phyloP scores from a whole-genome alignment of 1,140 invertebrate genomes.

The Sipha flava region DNA sequence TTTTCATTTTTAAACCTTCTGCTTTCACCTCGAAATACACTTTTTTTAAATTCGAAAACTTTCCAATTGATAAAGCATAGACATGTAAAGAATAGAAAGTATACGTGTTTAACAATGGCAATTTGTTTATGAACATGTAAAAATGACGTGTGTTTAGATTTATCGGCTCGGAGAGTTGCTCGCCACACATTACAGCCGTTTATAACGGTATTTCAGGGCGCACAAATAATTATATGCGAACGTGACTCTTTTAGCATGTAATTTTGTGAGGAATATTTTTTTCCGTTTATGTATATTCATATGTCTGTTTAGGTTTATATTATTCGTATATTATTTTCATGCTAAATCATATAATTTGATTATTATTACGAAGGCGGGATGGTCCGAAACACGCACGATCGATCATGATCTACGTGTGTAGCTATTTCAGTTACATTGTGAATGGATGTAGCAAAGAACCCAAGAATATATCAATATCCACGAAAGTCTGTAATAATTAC shows the following conservation, averaged over 20 bases:
- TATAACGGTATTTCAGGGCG: neutral
- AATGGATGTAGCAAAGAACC: neutral
- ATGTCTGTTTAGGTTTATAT: neutral
- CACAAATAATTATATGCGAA: slow-evolving; percentile 14
- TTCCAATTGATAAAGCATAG: neutral
- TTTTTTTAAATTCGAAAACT: slow-evolving; percentile 3
- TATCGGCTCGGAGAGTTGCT: neutral
- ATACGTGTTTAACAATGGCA: neutral
- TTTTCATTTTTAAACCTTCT: neutral
- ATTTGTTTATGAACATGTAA: slow-evolving; percentile 3
- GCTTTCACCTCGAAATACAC: slow-evolving; percentile 18
- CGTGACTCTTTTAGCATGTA: slow-evolving; percentile 14
- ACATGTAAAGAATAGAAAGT: slow-evolving; percentile 4
- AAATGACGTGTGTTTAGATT: slow-evolving; percentile 4
- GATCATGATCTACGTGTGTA: neutral
- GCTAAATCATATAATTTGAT: neutral
- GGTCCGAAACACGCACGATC: neutral
- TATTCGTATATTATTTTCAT: neutral
- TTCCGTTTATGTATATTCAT: neutral
- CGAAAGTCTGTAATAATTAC: no score
- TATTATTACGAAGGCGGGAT: neutral
- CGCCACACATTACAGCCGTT: slow-evolving; percentile 1
- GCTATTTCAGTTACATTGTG: neutral
- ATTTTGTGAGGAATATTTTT: neutral
- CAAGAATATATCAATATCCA: neutral